A percentile compares a stretch with the other conserved stretches of the same genome.
Evolutionary conservation across 2,797 vertebrate species (phyloP).

Genomic region (Sebastes itinus): DNA sequence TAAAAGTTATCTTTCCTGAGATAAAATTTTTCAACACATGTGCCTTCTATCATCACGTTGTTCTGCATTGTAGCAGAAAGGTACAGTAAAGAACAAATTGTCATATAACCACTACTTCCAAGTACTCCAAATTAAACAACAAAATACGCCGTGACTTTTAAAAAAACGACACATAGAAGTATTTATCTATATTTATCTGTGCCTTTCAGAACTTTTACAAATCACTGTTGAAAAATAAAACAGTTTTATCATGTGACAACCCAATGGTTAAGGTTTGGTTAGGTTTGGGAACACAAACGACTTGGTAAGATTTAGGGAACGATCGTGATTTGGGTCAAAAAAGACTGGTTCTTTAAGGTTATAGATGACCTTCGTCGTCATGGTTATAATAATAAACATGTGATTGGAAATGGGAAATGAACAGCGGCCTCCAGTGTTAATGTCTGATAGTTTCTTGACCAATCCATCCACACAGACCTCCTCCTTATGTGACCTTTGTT

Average conservation of each 20-base stretch:
- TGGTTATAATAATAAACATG: background rate
- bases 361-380: background rate
- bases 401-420: background rate
- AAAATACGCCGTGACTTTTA: no score
- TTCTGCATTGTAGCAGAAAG: background rate
- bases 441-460: background rate
- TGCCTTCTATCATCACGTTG: background rate
- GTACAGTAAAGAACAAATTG: background rate
- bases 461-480: background rate
- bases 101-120: no score
- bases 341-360: background rate
- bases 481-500: background rate
- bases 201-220: no score
- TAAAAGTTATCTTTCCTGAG: background rate
- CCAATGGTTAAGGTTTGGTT: no score
- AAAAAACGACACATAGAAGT: no score
- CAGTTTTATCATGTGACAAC: no score
- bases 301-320: background rate
- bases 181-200: no score
- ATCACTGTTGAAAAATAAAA: no score
- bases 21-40: background rate
- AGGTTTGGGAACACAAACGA: fast-evolving
- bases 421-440: background rate
- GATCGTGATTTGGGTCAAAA: background rate
- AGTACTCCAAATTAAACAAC: no score